phyloP scores from a whole-genome alignment of 2,888 invertebrate genomes.

The Artemia sinica region DNA sequence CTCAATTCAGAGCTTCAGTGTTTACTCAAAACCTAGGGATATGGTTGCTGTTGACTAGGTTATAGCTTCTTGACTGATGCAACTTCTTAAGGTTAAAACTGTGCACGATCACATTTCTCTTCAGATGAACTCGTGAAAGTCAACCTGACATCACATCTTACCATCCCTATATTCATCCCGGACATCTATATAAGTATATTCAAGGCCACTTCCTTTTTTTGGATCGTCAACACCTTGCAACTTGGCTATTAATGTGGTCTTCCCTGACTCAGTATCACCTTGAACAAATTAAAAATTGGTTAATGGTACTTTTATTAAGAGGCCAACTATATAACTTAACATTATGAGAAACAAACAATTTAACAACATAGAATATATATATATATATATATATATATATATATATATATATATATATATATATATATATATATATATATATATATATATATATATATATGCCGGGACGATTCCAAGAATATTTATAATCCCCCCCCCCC shows the following conservation, averaged over 20 bases:
- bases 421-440: neutral
- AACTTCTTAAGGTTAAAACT: too few species aligned
- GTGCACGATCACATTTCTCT: too few species aligned
- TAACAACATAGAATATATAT: constrained; percentile 15
- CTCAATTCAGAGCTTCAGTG: too few species aligned
- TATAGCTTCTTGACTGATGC: too few species aligned
- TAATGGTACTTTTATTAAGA: neutral
- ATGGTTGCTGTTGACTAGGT: too few species aligned
- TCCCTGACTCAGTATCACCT: constrained; percentile 95
- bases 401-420: neutral
- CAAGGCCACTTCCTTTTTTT: constrained; percentile 87
- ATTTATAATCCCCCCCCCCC: too few species aligned
- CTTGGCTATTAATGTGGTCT: constrained; percentile 91
- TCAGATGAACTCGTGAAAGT: too few species aligned
- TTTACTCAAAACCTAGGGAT: too few species aligned
- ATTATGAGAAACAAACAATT: neutral
- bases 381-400: neutral
- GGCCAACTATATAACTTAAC: too few species aligned
- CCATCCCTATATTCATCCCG: constrained; percentile 96
- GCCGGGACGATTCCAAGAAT: too few species aligned
- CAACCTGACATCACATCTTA: constrained; percentile 32
- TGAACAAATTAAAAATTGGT: constrained; percentile 24
- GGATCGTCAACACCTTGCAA: constrained; percentile 91
- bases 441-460: neutral
- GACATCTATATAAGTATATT: constrained; percentile 93